Evolutionary conservation across 2,113 vertebrate species (phyloP).

Genomic region (Siphamia tubifer): DNA sequence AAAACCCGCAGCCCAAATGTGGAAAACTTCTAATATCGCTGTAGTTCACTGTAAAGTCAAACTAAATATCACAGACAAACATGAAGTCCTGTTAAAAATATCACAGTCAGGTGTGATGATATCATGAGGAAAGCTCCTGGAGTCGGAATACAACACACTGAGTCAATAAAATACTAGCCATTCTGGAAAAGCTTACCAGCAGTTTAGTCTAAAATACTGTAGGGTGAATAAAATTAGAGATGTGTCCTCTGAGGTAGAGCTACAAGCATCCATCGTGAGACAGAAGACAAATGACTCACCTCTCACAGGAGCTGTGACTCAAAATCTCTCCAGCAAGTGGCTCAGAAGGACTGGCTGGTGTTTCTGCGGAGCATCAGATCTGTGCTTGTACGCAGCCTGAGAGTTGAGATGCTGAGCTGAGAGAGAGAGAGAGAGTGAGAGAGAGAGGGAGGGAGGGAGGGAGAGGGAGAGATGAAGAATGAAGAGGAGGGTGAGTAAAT

Average conservation of each 20-base stretch:
- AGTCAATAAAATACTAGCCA: neutral
- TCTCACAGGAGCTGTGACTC: slow-evolving; percentile 27
- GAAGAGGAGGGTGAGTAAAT: neutral
- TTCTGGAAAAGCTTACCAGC: neutral
- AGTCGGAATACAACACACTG: neutral
- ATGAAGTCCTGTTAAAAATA: neutral
- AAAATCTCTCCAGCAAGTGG: slow-evolving; percentile 20
- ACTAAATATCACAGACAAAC: neutral
- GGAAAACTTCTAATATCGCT: too few species aligned
- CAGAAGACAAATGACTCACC: slow-evolving; percentile 57
- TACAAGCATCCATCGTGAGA: neutral
- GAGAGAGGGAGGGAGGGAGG: neutral
- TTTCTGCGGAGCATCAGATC: slow-evolving; percentile 29
- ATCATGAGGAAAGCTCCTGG: neutral
- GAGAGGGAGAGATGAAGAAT: neutral
- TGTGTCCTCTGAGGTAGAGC: neutral
- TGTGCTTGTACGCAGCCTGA: slow-evolving; percentile 5
- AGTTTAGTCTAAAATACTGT: neutral
- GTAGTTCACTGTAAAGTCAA: neutral
- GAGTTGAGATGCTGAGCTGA: slow-evolving; percentile 26
- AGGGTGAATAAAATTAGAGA: neutral
- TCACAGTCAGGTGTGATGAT: neutral
- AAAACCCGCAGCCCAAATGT: too few species aligned
- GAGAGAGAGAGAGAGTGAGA: neutral
- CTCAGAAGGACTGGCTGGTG: slow-evolving; percentile 20